A percentile compares a stretch with the other conserved stretches of the same genome.
These are phyloP conservation scores for Terrapene triunguis DNA, from an alignment of 2,113 vertebrate genomes.

Conservation along the genomic window DNA sequence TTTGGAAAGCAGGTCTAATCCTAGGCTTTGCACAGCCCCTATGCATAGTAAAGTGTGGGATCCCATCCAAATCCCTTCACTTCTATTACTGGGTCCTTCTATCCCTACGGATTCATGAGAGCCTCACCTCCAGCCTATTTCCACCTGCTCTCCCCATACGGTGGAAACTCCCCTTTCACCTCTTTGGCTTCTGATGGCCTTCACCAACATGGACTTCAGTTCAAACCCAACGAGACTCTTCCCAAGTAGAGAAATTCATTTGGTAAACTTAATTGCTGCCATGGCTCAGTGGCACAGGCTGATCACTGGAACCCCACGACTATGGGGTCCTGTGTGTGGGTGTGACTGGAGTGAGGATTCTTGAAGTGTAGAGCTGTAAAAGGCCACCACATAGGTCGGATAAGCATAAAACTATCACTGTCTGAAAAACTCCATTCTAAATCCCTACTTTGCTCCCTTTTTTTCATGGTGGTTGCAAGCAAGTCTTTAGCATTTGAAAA, in stretches of 20 bases:
- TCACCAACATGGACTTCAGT: neutral
- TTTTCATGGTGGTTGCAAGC: neutral
- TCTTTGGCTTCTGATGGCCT: neutral
- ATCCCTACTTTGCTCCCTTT: neutral
- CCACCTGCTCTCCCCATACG: neutral
- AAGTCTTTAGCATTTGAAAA: neutral
- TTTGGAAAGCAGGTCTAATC: neutral
- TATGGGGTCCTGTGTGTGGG: neutral
- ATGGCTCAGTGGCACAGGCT: neutral
- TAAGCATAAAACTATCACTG: neutral
- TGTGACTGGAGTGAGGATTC: neutral
- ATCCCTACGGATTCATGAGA: neutral
- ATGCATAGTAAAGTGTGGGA: neutral
- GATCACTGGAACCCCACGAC: neutral
- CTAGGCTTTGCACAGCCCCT: neutral
- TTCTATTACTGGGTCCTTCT: neutral
- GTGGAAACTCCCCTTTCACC: neutral
- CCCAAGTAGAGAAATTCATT: neutral
- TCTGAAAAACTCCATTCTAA: neutral
- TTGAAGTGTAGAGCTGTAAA: accelerated
- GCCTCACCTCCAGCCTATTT: neutral
- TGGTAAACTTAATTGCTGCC: neutral
- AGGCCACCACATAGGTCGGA: neutral
- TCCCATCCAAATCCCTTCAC: neutral
- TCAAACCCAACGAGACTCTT: neutral